Evolutionary conservation across 2,888 invertebrate species (phyloP).

Genomic region (Tricholauxania praeusta): DNA sequence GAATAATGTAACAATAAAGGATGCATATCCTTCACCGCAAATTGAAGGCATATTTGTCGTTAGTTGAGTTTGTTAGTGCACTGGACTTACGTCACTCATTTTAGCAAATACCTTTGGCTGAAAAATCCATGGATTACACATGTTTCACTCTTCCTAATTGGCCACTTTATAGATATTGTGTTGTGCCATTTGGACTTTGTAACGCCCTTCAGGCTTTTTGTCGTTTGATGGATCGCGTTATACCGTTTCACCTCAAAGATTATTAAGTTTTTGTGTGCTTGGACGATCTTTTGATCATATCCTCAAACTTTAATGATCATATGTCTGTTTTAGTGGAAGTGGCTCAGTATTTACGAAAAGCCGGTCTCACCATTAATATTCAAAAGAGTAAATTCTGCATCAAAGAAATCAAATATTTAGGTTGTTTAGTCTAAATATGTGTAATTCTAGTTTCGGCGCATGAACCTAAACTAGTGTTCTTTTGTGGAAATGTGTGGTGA

Average conservation of each 20-base stretch:
- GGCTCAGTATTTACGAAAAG: not conserved
- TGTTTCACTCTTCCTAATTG: slow-evolving; percentile 32
- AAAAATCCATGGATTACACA: slow-evolving; percentile 32
- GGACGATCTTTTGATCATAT: slow-evolving; percentile 19
- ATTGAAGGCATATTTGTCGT: too few relatives aligned
- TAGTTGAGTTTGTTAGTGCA: not conserved
- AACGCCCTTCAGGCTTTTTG: slow-evolving; percentile 9
- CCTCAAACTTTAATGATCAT: not conserved
- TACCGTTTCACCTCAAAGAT: slow-evolving; percentile 19
- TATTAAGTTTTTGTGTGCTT: too few relatives aligned
- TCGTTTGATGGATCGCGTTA: slow-evolving; percentile 31
- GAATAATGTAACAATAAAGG: too few relatives aligned
- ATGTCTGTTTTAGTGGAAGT: not conserved
- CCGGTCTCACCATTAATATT: not conserved
- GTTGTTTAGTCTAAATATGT: too few relatives aligned
- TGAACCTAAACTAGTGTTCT: too few relatives aligned
- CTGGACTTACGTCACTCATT: slow-evolving; percentile 30
- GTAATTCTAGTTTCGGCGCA: too few relatives aligned
- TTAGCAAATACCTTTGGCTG: slow-evolving; percentile 36
- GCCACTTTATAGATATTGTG: slow-evolving; percentile 33
- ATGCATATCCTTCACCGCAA: too few relatives aligned
- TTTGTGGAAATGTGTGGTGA: too few relatives aligned
- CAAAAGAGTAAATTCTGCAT: too few relatives aligned
- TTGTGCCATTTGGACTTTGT: slow-evolving; percentile 26
- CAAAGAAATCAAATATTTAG: too few relatives aligned